Evolutionary conservation across 1,140 invertebrate genomes (phyloP).

Genomic region (Lucilia sericata): DNA sequence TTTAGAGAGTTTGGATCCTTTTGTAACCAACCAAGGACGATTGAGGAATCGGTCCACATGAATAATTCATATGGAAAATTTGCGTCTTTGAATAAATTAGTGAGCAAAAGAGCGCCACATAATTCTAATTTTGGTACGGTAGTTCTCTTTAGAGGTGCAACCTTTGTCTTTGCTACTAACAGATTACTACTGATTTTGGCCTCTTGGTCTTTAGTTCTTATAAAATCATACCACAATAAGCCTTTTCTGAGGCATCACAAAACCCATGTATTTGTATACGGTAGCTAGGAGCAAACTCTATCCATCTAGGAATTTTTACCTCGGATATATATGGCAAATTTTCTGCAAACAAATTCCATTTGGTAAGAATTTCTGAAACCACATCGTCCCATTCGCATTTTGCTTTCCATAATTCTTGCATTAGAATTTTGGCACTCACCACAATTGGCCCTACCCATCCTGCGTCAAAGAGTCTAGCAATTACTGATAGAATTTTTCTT

Average conservation of each 20-base stretch:
- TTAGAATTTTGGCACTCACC: neutral
- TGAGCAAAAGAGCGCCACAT: neutral
- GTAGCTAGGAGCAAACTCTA: neutral
- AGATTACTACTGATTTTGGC: too few species aligned
- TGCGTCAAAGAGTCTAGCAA: neutral
- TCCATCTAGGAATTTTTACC: neutral
- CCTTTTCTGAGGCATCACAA: neutral
- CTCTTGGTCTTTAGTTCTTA: neutral
- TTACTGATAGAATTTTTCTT: neutral
- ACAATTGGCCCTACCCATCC: neutral
- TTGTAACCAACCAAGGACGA: conserved; percentile 57
- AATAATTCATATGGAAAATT: neutral
- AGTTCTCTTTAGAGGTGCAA: neutral
- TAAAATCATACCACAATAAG: neutral
- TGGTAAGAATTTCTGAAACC: neutral
- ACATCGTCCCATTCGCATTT: neutral
- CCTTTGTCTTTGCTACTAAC: neutral
- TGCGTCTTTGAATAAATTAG: neutral
- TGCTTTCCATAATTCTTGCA: neutral
- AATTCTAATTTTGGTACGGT: neutral
- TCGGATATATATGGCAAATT: neutral
- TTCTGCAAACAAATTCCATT: neutral
- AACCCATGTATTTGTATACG: neutral
- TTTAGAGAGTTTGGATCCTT: conserved; percentile 52
- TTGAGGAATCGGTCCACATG: conserved; percentile 50